Evolutionary conservation across 2,888 invertebrate species (phyloP).

Genomic region (Mechanitis mazaeus): DNA sequence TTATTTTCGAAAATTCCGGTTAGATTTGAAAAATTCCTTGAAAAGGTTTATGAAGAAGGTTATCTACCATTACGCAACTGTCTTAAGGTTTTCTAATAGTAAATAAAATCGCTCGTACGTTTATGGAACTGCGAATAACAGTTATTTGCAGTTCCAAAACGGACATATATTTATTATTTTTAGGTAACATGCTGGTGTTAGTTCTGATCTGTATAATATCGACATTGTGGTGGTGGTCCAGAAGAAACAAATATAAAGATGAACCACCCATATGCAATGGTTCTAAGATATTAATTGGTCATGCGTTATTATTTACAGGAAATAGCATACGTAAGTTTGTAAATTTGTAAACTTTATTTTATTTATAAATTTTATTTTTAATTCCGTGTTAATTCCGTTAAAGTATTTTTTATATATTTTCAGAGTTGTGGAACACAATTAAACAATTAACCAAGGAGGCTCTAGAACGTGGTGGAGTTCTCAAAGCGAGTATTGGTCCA

Average conservation of each 20-base stretch:
- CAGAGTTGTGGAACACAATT: no score
- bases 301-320: slow-evolving; percentile 37
- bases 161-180: slow-evolving; percentile 16
- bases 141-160: no score
- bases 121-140: no score
- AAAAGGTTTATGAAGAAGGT: no score
- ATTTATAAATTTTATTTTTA: slow-evolving; percentile 17
- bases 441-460: no score
- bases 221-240: not conserved
- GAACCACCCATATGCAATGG: slow-evolving; percentile 22
- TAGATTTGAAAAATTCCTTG: no score
- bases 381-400: no score
- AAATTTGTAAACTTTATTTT: not conserved
- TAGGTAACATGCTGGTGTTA: not conserved
- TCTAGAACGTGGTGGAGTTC: not conserved
- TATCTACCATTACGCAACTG: no score
- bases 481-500: not conserved
- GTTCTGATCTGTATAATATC: not conserved
- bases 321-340: slow-evolving; percentile 49
- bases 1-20: no score
- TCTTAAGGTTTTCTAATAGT: no score
- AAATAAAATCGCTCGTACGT: no score
- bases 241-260: slow-evolving; percentile 4
- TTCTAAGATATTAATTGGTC: slow-evolving; percentile 38
- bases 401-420: slow-evolving; percentile 29